Conservation (phyloP, 2,797 vertebrate species). For the Gadopsis marmoratus region DNA sequence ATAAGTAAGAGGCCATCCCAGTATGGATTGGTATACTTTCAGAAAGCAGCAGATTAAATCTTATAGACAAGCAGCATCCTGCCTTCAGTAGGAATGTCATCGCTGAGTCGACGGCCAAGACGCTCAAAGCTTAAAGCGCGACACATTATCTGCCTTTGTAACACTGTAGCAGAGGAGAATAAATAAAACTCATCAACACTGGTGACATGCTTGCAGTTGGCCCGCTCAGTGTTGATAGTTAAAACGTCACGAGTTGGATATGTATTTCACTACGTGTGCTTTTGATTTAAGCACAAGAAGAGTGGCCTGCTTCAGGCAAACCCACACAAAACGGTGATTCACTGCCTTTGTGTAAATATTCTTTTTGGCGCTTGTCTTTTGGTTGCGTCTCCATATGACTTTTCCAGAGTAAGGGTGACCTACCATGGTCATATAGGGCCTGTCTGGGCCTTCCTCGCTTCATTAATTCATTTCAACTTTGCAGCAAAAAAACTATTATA, state of each 20-base stretch:
- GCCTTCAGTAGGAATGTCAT: constrained; percentile 36
- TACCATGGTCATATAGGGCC: constrained; percentile 43
- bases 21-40: constrained; percentile 25
- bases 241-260: constrained; percentile 62
- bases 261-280: constrained; percentile 68
- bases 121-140: neutral
- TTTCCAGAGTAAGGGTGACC: constrained; percentile 83
- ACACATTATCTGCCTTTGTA: constrained; percentile 29
- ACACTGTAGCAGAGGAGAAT: constrained; percentile 31
- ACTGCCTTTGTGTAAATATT: constrained; percentile 90
- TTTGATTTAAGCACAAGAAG: constrained; percentile 69
- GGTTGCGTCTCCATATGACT: constrained; percentile 81
- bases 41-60: constrained; percentile 36
- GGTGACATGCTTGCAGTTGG: constrained; percentile 45
- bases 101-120: constrained; percentile 32
- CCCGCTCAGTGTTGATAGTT: constrained; percentile 51
- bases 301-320: constrained; percentile 82
- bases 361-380: constrained; percentile 84
- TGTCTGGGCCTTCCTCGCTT: constrained; percentile 49
- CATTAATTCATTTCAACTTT: constrained; percentile 63
- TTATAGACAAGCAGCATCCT: constrained; percentile 21
- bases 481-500: constrained; percentile 18
- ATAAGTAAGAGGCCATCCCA: constrained; percentile 50
- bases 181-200: constrained; percentile 37
- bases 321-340: constrained; percentile 85